phyloP scores from a whole-genome alignment of 2,888 invertebrate genomes.

The Sphaerophoria taeniata region DNA sequence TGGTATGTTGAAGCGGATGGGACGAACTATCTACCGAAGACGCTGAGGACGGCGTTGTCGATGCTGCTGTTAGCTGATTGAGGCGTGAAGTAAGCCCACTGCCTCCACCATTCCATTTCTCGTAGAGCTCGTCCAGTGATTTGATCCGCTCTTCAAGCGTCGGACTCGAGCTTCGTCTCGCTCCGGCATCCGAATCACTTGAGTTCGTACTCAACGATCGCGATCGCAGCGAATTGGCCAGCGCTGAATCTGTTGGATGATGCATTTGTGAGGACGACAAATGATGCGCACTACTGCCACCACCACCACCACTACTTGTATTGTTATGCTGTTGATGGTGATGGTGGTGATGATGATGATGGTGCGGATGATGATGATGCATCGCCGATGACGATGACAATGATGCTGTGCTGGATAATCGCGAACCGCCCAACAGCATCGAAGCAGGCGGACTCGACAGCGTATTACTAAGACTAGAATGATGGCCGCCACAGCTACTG shows the following conservation, averaged over 20 bases:
- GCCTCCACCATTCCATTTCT: constrained; percentile 90
- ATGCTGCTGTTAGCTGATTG: constrained; percentile 82
- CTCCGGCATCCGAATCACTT: constrained; percentile 87
- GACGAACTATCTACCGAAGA: constrained; percentile 77
- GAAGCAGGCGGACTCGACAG: constrained; percentile 77
- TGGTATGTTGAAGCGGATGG: constrained; percentile 75
- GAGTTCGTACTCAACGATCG: constrained; percentile 90
- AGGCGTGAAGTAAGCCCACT: constrained; percentile 67
- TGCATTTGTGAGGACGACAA: constrained; percentile 78
- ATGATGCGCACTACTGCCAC: constrained; percentile 84
- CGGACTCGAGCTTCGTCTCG: constrained; percentile 86
- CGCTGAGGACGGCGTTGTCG: constrained; percentile 83
- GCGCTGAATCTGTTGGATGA: constrained; percentile 77
- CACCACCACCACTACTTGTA: constrained; percentile 82
- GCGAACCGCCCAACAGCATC: constrained; percentile 70
- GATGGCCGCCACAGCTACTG: constrained; percentile 78
- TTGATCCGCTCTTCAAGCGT: constrained; percentile 95
- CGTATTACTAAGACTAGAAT: constrained; percentile 82
- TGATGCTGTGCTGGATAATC: constrained; percentile 52
- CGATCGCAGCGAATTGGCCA: constrained; percentile 86
- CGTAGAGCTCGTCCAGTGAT: constrained; percentile 96
- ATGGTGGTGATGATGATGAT: constrained; percentile 77
- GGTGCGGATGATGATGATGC: constrained; percentile 77
- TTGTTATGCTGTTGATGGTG: constrained; percentile 76
- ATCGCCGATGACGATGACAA: constrained; percentile 71